phyloP scores from a whole-genome alignment of 2,888 invertebrate genomes.

The Cheilosia variabilis region DNA sequence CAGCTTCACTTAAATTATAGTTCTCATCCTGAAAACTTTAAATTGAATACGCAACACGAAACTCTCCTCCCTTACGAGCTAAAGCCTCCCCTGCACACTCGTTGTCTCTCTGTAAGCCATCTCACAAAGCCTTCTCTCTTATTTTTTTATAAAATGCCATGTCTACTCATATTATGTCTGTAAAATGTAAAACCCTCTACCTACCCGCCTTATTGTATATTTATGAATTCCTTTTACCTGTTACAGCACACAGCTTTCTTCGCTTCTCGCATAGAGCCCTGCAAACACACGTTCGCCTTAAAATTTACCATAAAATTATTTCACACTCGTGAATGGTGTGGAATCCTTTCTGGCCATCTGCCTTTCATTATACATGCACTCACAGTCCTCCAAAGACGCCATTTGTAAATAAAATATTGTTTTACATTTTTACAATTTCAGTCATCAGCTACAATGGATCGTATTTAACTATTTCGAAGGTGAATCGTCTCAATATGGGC shows the following conservation, averaged over 20 bases:
- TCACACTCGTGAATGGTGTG: constrained; percentile 11
- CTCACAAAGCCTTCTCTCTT: neutral
- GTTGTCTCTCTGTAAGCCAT: neutral
- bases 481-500: constrained; percentile 91
- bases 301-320: constrained; percentile 22
- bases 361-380: neutral
- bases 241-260: constrained; percentile 1
- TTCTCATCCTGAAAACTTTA: neutral
- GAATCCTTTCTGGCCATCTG: constrained; percentile 13
- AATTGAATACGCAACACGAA: neutral
- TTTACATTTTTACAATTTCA: constrained; percentile 78
- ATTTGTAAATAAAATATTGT: constrained; percentile 20
- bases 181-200: neutral
- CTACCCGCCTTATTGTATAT: constrained; percentile 26
- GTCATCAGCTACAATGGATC: constrained; percentile 88
- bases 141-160: neutral
- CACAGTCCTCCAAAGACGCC: neutral
- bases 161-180: neutral
- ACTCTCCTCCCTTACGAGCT: neutral
- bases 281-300: constrained; percentile 10
- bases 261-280: neutral
- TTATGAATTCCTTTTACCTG: constrained; percentile 57
- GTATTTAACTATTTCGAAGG: constrained; percentile 88
- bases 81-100: constrained; percentile 3
- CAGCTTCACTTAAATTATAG: neutral